Percentiles rank a stretch among this genome's conserved stretches.
phyloP scores from a whole-genome alignment of 2,888 invertebrate species.

The Apoda limacodes region DNA sequence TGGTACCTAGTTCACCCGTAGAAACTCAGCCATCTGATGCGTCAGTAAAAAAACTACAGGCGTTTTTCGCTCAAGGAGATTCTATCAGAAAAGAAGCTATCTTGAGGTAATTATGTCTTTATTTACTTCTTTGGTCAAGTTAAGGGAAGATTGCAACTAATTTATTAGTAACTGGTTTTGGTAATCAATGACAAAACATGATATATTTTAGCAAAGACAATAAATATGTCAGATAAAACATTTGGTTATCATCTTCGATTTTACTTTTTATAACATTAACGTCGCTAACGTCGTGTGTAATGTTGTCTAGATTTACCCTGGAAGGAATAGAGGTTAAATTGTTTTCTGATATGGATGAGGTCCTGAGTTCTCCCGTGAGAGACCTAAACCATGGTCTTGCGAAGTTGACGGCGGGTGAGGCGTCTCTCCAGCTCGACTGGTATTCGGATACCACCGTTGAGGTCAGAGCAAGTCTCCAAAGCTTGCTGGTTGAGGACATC shows the following conservation, averaged over 20 bases:
- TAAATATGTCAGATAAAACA: too few species aligned
- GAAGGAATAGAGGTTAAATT: constrained; percentile 79
- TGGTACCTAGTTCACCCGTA: constrained; percentile 53
- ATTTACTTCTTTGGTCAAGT: too few species aligned
- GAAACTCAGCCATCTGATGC: constrained; percentile 51
- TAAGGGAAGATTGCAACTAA: too few species aligned
- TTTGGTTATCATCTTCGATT: too few species aligned
- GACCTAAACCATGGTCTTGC: constrained; percentile 79
- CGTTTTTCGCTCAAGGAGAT: constrained; percentile 78
- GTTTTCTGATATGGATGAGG: constrained; percentile 80
- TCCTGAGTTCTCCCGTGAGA: constrained; percentile 79
- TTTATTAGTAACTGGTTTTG: too few species aligned
- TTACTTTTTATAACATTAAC: too few species aligned
- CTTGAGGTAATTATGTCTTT: constrained; percentile 49
- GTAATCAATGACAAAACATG: too few species aligned
- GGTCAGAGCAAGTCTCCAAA: constrained; percentile 77
- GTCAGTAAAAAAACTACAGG: constrained; percentile 76
- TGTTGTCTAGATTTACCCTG: constrained; percentile 63
- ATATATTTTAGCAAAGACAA: too few species aligned
- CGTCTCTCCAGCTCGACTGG: constrained; percentile 71
- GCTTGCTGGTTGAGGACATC: constrained; percentile 77
- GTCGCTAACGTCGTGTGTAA: too few species aligned
- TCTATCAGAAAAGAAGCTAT: constrained; percentile 72
- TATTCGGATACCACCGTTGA: constrained; percentile 78
- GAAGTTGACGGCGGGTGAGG: constrained; percentile 76